These are phyloP conservation scores for Sussaba pulchella DNA, from an alignment of 2,888 invertebrate species.

Conservation along the genomic window DNA sequence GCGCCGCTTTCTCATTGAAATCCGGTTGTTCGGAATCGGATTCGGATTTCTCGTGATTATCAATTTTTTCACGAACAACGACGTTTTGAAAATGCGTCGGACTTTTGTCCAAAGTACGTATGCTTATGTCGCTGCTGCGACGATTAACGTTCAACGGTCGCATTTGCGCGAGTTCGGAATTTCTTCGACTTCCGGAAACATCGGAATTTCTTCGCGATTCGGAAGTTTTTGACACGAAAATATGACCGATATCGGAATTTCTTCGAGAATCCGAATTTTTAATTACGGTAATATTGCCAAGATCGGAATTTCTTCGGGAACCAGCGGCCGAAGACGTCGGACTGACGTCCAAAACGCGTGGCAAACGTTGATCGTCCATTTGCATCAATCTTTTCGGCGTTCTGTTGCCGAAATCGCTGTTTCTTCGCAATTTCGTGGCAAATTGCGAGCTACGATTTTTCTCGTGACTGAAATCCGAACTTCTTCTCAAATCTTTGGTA, in stretches of 20 bases:
- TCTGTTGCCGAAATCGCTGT: constrained; percentile 82
- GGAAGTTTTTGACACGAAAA: constrained; percentile 68
- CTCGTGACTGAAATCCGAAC: constrained; percentile 80
- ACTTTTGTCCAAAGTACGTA: constrained; percentile 78
- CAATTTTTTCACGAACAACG: constrained; percentile 71
- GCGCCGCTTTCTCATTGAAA: constrained; percentile 79
- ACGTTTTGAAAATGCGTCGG: constrained; percentile 76
- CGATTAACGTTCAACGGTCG: constrained; percentile 76
- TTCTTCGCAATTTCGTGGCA: constrained; percentile 79
- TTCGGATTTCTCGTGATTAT: constrained; percentile 79
- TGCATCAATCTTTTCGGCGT: constrained; percentile 76
- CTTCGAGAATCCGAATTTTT: constrained; percentile 77
- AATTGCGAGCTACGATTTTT: constrained; percentile 81
- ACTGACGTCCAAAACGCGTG: constrained; percentile 77
- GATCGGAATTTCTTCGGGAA: constrained; percentile 81
- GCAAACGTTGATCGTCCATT: constrained; percentile 74
- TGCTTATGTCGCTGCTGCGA: constrained; percentile 80
- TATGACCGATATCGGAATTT: constrained; percentile 79
- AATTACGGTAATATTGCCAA: constrained; percentile 73
- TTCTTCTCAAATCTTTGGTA: constrained; percentile 77
- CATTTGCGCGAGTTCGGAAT: constrained; percentile 76
- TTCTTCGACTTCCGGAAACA: constrained; percentile 75
- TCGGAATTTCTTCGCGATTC: constrained; percentile 81
- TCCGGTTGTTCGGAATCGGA: constrained; percentile 82
- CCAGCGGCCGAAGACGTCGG: constrained; percentile 75